These are phyloP conservation scores for Merops nubicus DNA, from an alignment of 2,113 vertebrate genomes.

Conservation along the genomic window DNA sequence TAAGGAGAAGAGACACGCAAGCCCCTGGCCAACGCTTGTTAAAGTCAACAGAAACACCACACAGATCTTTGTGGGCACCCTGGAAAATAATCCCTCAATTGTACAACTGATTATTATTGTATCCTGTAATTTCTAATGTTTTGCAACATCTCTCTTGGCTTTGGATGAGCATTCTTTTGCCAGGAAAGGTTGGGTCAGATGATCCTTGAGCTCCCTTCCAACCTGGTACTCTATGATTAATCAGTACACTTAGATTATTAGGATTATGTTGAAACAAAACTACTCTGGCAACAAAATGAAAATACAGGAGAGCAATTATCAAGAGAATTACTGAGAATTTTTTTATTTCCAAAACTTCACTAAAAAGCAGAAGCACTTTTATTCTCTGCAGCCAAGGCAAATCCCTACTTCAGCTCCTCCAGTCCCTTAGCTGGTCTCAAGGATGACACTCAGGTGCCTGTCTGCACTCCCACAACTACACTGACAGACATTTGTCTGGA, in stretches of 20 bases:
- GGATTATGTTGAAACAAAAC: neutral
- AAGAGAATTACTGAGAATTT: neutral
- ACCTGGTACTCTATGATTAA: neutral
- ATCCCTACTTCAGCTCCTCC: neutral
- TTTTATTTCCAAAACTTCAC: neutral
- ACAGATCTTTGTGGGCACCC: fast-evolving
- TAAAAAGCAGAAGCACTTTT: neutral
- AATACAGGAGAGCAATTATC: neutral
- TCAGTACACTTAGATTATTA: neutral
- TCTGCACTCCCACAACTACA: too few relatives aligned
- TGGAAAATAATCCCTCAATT: neutral
- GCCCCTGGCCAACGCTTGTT: fast-evolving
- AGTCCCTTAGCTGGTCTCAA: too few relatives aligned
- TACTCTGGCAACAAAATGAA: neutral
- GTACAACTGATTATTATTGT: neutral
- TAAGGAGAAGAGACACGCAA: fast-evolving
- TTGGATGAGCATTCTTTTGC: neutral
- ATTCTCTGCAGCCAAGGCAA: neutral
- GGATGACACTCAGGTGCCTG: too few relatives aligned
- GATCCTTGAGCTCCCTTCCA: neutral
- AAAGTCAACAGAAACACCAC: neutral
- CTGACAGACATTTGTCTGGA: too few relatives aligned
- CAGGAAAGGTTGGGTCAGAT: neutral
- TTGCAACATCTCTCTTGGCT: neutral
- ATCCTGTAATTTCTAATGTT: neutral